These are phyloP conservation scores for Eubasilissa splendida DNA, from an alignment of 2,888 invertebrate species.

Conservation along the genomic window DNA sequence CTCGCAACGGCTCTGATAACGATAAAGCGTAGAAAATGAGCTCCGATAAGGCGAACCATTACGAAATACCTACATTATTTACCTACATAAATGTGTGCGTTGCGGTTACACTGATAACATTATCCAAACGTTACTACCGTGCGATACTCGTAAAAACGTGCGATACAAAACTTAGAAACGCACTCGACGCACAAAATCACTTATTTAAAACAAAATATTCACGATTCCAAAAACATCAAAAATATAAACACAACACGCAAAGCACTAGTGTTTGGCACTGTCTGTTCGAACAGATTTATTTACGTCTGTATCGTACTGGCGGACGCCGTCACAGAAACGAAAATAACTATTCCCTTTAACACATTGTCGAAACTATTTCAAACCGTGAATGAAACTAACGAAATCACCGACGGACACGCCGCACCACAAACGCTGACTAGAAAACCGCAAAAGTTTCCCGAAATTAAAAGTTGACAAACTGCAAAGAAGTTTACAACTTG, in stretches of 20 bases:
- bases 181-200: constrained; percentile 20
- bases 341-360: constrained; percentile 46
- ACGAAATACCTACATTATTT: constrained; percentile 45
- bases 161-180: constrained; percentile 13
- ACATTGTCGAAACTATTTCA: constrained; percentile 39
- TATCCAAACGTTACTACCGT: constrained; percentile 41
- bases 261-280: constrained; percentile 45
- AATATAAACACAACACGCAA: constrained; percentile 25
- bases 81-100: constrained; percentile 51
- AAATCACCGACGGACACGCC: constrained; percentile 32
- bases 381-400: constrained; percentile 38
- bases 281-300: constrained; percentile 46
- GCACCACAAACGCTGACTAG: constrained; percentile 20
- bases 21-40: constrained; percentile 49
- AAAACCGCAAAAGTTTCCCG: constrained; percentile 45
- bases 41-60: constrained; percentile 46
- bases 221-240: constrained; percentile 29
- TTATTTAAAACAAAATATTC: constrained; percentile 25
- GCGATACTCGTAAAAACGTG: constrained; percentile 28
- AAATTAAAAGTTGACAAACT: constrained; percentile 47
- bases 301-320: constrained; percentile 44
- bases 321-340: constrained; percentile 38
- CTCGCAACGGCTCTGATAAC: constrained; percentile 38
- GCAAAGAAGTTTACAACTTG: constrained; percentile 39
- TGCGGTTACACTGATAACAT: constrained; percentile 47